These are phyloP conservation scores for Anisognathus igniventris DNA, from an alignment of 2,797 vertebrate genomes.

Conservation along the genomic window DNA sequence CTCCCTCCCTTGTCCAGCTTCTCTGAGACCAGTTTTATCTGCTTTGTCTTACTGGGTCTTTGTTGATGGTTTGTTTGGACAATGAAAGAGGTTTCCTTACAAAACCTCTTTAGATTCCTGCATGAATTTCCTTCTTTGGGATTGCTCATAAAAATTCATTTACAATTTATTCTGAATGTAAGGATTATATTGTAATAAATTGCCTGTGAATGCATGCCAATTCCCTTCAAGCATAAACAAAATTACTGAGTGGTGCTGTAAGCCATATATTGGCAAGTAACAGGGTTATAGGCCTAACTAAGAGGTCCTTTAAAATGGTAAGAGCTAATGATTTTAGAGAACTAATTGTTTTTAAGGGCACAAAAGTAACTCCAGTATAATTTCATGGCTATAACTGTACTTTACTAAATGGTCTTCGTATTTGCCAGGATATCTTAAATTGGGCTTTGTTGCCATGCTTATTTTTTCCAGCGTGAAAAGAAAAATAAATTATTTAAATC, in stretches of 20 bases:
- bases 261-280: neutral
- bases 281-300: neutral
- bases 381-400: neutral
- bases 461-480: conserved; percentile 26
- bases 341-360: conserved; percentile 14
- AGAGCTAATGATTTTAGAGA: neutral
- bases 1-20: neutral
- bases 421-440: conserved; percentile 2
- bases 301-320: neutral
- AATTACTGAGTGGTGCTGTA: neutral
- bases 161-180: neutral
- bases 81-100: neutral
- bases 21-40: neutral
- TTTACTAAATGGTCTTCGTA: neutral
- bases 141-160: neutral
- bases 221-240: conserved; percentile 6
- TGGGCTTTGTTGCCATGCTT: neutral
- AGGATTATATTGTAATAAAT: neutral
- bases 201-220: neutral
- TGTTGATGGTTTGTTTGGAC: neutral
- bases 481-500: conserved; percentile 64
- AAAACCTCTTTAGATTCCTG: neutral
- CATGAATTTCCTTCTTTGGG: neutral
- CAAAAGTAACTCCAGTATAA: neutral
- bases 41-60: neutral